These are phyloP conservation scores for Pipistrellus pipistrellus DNA, from an alignment of 2,797 vertebrate species.

Conservation along the genomic window DNA sequence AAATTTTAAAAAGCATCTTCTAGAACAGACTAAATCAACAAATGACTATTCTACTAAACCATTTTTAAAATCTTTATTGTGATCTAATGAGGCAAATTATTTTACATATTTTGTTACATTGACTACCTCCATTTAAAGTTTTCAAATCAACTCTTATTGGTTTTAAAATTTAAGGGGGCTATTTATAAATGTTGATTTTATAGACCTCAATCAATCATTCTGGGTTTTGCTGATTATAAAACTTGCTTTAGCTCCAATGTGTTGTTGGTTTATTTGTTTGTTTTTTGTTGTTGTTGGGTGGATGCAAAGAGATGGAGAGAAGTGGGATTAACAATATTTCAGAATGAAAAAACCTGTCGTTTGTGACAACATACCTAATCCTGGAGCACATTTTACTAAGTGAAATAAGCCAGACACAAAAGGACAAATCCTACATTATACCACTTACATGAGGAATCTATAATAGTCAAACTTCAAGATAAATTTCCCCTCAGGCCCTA, in stretches of 20 bases:
- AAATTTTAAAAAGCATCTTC: constrained; percentile 26
- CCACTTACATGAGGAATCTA: not conserved
- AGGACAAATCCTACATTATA: not conserved
- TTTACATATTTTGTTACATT: not conserved
- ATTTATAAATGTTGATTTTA: not conserved
- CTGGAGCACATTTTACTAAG: not conserved
- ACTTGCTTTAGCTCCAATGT: not conserved
- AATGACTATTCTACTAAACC: not conserved
- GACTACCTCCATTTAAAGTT: not conserved
- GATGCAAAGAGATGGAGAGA: not conserved
- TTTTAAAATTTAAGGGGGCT: not conserved
- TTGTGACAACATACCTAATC: not conserved
- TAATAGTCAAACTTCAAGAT: not conserved
- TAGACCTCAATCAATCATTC: not conserved
- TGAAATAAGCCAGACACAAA: not conserved
- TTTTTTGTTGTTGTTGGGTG: not conserved
- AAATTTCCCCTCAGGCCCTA: no score
- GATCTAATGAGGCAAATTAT: not conserved
- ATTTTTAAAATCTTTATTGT: not conserved
- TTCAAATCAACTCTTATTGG: not conserved
- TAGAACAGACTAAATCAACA: constrained; percentile 15
- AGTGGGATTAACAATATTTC: not conserved
- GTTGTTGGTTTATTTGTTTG: not conserved
- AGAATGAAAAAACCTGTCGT: not conserved
- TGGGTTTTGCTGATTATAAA: constrained; percentile 33